These are phyloP conservation scores for Pseudopodoces humilis DNA, from an alignment of 2,113 vertebrate genomes.

Conservation along the genomic window DNA sequence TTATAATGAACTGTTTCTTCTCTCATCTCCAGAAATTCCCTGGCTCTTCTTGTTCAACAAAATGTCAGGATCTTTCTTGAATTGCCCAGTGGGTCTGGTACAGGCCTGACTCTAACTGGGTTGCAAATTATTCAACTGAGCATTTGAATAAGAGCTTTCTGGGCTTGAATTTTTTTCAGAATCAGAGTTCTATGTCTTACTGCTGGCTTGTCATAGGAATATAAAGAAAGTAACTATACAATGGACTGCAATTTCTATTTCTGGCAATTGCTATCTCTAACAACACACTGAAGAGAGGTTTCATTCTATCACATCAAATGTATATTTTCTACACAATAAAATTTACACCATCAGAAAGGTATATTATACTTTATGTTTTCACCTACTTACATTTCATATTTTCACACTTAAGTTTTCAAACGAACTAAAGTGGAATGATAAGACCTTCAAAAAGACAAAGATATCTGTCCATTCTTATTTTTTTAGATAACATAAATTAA, in stretches of 20 bases:
- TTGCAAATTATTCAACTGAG: background rate
- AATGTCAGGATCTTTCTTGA: background rate
- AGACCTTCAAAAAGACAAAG: background rate
- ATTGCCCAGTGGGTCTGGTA: background rate
- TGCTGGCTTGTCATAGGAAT: background rate
- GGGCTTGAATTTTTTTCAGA: background rate
- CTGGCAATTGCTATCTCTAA: background rate
- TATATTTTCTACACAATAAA: background rate
- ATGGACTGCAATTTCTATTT: background rate
- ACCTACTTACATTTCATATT: background rate
- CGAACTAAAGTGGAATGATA: background rate
- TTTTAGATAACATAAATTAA: background rate
- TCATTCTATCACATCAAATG: background rate
- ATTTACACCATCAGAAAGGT: background rate
- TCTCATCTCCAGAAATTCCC: background rate
- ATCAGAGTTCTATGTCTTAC: background rate
- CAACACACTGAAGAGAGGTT: background rate
- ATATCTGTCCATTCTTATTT: background rate
- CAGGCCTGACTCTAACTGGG: background rate
- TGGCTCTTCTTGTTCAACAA: background rate
- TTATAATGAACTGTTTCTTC: background rate
- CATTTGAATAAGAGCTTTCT: background rate
- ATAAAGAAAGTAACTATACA: background rate
- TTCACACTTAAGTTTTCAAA: conserved; percentile 6
- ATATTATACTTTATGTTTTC: background rate